Evolutionary conservation across 2,888 invertebrate genomes (phyloP).

Genomic region (Prosapia bicincta): DNA sequence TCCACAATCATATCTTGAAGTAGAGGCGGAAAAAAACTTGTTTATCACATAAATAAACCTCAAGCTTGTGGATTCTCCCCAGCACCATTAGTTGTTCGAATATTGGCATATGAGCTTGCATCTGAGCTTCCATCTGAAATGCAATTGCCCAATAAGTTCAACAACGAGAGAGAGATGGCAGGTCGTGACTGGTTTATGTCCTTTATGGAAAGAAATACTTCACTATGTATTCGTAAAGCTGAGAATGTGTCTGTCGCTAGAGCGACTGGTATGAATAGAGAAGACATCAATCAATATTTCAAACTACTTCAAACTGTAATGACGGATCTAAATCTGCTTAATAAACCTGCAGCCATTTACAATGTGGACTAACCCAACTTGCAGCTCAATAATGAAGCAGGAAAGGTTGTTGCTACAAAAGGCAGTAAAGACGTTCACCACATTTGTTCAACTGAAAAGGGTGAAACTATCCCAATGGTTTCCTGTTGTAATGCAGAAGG

Average conservation of each 20-base stretch:
- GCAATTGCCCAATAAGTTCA: neutral
- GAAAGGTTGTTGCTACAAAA: slow-evolving; percentile 9
- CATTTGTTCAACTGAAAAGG: neutral
- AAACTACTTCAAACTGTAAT: neutral
- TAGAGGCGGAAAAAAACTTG: neutral
- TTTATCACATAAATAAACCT: neutral
- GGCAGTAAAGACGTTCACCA: neutral
- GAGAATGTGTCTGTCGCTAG: neutral
- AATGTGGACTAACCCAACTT: slow-evolving; percentile 1
- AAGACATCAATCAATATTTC: neutral
- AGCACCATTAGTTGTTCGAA: no score
- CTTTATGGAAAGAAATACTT: neutral
- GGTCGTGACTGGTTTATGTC: neutral
- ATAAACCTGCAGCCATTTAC: neutral
- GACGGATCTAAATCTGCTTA: neutral
- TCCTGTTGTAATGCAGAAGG: slow-evolving; percentile 8
- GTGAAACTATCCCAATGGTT: slow-evolving; percentile 2
- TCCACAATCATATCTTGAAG: no score
- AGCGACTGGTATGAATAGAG: neutral
- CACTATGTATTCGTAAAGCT: neutral
- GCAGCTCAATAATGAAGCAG: neutral
- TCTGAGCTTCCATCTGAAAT: neutral
- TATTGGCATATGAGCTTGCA: neutral
- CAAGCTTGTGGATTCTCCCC: neutral
- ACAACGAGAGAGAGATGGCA: neutral